Evolutionary conservation across 2,888 invertebrate genomes (phyloP).

Genomic region (Caenorhabditis sp.): DNA sequence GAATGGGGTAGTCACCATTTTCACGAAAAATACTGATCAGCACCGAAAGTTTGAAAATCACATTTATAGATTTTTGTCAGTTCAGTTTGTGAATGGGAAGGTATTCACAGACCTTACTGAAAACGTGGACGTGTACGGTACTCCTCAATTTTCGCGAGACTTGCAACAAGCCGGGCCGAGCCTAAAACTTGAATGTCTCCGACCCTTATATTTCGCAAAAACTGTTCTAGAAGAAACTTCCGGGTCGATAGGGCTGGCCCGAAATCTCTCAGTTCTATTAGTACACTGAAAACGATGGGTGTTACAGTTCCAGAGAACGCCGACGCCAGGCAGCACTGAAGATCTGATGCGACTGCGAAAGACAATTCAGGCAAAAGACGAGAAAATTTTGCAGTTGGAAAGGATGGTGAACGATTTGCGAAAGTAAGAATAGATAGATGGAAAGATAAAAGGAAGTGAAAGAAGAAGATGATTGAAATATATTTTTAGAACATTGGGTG

Average conservation of each 20-base stretch:
- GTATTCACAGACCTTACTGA: no score
- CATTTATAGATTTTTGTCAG: no score
- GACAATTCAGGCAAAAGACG: constrained; percentile 70
- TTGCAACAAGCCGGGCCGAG: no score
- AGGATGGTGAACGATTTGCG: constrained; percentile 69
- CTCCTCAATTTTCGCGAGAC: background rate
- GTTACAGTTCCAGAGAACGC: constrained; percentile 47
- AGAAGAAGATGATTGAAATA: background rate
- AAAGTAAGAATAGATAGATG: constrained; percentile 28
- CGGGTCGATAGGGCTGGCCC: background rate
- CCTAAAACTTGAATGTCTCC: no score
- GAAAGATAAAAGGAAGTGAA: background rate
- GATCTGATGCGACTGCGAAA: constrained; percentile 69
- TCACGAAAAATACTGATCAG: no score
- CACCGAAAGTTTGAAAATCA: no score
- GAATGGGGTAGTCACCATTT: no score
- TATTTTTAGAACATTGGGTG: constrained; percentile 58
- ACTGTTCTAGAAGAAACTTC: no score
- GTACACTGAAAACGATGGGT: no score
- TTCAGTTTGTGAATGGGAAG: no score
- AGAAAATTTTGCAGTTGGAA: constrained; percentile 74
- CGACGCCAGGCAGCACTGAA: constrained; percentile 55
- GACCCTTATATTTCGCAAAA: no score
- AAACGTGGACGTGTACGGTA: no score
- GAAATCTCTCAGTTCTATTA: background rate